Percentiles rank a stretch among this genome's conserved stretches.
phyloP scores from a whole-genome alignment of 2,888 invertebrate genomes.

The Pandemis cinnamomeana region DNA sequence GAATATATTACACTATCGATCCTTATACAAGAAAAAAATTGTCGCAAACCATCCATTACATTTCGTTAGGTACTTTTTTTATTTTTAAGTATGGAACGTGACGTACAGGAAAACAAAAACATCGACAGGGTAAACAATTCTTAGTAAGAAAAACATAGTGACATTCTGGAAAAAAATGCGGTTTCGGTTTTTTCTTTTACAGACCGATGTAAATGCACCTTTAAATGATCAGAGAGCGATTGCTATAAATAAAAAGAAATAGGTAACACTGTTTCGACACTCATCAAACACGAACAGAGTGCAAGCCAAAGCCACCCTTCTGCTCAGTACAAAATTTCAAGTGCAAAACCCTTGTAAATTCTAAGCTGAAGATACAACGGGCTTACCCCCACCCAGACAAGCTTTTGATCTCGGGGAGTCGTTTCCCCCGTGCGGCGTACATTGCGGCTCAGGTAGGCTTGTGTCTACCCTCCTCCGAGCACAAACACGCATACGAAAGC shows the following conservation, averaged over 20 bases:
- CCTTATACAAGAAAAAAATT: neutral
- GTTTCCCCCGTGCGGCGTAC: conserved; percentile 11
- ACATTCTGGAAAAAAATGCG: too few species aligned
- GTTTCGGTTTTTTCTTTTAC: too few species aligned
- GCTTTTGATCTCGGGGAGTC: conserved; percentile 58
- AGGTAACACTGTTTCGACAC: neutral
- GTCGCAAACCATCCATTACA: neutral
- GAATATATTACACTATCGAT: too few species aligned
- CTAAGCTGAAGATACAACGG: conserved; percentile 45
- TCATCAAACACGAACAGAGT: neutral
- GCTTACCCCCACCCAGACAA: conserved; percentile 44
- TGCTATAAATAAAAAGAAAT: too few species aligned
- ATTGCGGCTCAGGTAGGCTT: conserved; percentile 26
- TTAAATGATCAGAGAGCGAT: neutral
- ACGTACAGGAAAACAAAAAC: too few species aligned
- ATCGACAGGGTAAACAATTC: too few species aligned
- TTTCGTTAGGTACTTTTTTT: too few species aligned
- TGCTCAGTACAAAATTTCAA: conserved; percentile 43
- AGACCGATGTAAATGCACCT: too few species aligned
- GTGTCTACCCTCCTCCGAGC: conserved; percentile 4
- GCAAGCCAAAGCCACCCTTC: neutral
- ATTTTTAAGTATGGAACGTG: too few species aligned
- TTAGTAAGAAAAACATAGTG: too few species aligned
- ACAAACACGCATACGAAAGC: conserved; percentile 46
- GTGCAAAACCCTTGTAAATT: conserved; percentile 46